phyloP scores from a whole-genome alignment of 2,797 vertebrate species.

The Enteromius unitaeniatus region DNA sequence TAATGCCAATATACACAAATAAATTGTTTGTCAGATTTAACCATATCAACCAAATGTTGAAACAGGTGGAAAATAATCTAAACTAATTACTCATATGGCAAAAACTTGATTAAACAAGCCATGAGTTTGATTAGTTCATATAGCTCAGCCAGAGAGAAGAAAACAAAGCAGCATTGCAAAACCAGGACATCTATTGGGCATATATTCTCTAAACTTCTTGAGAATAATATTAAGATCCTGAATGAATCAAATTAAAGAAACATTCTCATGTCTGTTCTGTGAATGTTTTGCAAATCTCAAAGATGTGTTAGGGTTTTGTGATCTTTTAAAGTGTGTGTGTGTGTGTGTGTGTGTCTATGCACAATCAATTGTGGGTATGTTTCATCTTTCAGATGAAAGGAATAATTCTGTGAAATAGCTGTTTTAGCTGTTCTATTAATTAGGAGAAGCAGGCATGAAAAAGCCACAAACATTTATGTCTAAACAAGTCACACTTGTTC shows the following conservation, averaged over 20 bases:
- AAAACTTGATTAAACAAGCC: background rate
- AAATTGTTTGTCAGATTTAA: background rate
- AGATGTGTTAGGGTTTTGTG: background rate
- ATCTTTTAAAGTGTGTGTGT: background rate
- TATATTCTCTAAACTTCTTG: background rate
- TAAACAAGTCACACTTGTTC: slow-evolving; percentile 7
- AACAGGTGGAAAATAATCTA: background rate
- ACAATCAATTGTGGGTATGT: background rate
- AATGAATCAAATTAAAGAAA: background rate
- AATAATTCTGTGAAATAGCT: background rate
- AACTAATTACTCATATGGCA: background rate
- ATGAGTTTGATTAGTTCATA: background rate
- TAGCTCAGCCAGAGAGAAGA: background rate
- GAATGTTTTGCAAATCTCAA: background rate
- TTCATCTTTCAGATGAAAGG: background rate
- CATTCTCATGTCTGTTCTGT: background rate
- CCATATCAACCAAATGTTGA: background rate
- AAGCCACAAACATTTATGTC: background rate
- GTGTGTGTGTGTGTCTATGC: background rate
- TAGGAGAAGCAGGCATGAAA: background rate
- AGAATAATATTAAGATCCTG: background rate
- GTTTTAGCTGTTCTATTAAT: slow-evolving; percentile 1
- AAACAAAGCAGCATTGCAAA: background rate
- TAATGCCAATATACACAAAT: background rate
- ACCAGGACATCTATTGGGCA: background rate